Base-by-base conservation (phyloP, 2,888 invertebrate species). In the Formica aserva region DNA sequence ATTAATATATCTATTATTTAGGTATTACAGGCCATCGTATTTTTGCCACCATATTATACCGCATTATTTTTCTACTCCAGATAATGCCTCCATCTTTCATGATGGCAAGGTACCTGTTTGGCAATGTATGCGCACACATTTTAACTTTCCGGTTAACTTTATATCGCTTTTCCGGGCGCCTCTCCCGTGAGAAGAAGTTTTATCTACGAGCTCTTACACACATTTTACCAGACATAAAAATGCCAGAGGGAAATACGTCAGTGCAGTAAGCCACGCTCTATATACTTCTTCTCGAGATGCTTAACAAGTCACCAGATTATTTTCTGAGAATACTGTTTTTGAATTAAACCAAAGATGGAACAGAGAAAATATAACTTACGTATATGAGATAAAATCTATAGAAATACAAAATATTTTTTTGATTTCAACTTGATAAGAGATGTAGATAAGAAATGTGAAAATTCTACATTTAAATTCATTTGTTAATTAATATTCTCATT, bases 231-330 rank as follows among this genome's bases (percentile, higher is more conserved):
- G 63, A 62, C 63, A 63, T 38, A 57, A 41, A 80, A 77, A 85
- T 82, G 86, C 86, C 88, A 69, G 67, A 41, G 57, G 74, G 78
- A 86, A 85, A 75, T 72, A 60, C 71, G 65, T 84, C 80, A 81
- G 57, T 62, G 74, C 18, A 32, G 63, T 48, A 45, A 62, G 26
- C 62, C 67, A 41, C 32, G 57, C 29, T 72, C 13, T 84, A 29
- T 45, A 52, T 45, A 69, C 86, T 75, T 84, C 71, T 69, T 78
- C 71, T 52, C 13, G 60, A 80, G 69, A 65, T 77, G 78, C 65
- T 87, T 86, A 81, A 71, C 74, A 15, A 84, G 77, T 75, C 77
- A 81, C 81, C 71, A 80, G 71, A 60, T 78, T 76, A 66, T 48
- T 76, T 82, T 81, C 67, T 18, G 52, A 57, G 29, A 67, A 75